phyloP scores from a whole-genome alignment of 2,797 vertebrate species.

The Danio albolineatus region DNA sequence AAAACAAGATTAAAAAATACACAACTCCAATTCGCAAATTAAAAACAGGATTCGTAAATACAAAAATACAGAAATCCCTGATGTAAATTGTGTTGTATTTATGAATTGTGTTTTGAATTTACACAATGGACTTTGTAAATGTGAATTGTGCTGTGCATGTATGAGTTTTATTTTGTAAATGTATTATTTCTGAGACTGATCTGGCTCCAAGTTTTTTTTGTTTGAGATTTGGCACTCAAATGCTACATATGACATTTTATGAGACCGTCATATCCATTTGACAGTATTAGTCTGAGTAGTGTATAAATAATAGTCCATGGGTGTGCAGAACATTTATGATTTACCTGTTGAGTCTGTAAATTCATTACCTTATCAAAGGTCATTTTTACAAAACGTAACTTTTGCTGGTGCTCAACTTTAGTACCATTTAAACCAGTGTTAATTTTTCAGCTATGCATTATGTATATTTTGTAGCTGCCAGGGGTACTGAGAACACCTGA shows the following conservation, averaged over 20 bases:
- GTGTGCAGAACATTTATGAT: neutral
- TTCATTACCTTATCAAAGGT: neutral
- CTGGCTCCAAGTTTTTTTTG: neutral
- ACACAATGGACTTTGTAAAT: too few species aligned
- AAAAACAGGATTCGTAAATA: too few species aligned
- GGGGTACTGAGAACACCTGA: slow-evolving; percentile 31
- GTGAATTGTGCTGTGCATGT: too few species aligned
- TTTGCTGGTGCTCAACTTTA: slow-evolving; percentile 20
- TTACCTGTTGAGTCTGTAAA: neutral
- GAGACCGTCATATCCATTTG: neutral
- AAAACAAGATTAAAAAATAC: too few species aligned
- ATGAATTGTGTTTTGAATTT: too few species aligned
- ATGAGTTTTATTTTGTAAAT: too few species aligned
- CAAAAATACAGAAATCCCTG: too few species aligned
- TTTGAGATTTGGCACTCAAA: neutral
- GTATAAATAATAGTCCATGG: slow-evolving; percentile 29
- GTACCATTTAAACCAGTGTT: slow-evolving; percentile 43
- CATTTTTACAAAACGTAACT: slow-evolving; percentile 2
- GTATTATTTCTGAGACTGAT: too few species aligned
- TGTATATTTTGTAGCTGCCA: slow-evolving; percentile 27
- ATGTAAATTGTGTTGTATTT: too few species aligned
- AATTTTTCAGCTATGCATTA: slow-evolving; percentile 35
- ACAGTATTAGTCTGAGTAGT: slow-evolving; percentile 35
- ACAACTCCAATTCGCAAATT: too few species aligned
- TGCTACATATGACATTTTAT: neutral